Conservation (phyloP, 1,140 invertebrate genomes). For the Caenorhabditis briggsae region DNA sequence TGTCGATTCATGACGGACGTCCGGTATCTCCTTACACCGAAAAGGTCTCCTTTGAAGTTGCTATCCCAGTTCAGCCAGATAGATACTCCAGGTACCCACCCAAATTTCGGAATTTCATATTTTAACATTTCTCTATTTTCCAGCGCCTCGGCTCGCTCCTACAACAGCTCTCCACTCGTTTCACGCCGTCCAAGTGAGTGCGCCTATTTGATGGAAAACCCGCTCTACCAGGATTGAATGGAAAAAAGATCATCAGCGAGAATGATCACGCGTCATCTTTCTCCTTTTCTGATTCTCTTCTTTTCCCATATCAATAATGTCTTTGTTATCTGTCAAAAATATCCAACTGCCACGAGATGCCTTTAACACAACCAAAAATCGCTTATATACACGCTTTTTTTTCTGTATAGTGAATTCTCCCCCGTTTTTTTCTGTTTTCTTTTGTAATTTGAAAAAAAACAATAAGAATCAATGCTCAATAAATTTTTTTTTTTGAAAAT, state of each 20-base stretch:
- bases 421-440: background rate
- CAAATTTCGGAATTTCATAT: background rate
- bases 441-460: background rate
- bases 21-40: constrained; percentile 74
- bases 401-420: constrained; percentile 35
- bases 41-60: constrained; percentile 69
- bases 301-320: constrained; percentile 12
- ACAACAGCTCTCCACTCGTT: constrained; percentile 42
- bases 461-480: background rate
- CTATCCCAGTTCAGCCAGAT: constrained; percentile 50
- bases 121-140: background rate
- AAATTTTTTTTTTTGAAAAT: too few relatives aligned
- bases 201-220: constrained; percentile 60
- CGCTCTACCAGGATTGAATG: constrained; percentile 55
- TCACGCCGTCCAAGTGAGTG: constrained; percentile 54
- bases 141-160: constrained; percentile 53
- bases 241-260: background rate
- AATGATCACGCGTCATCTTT: constrained; percentile 20
- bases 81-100: constrained; percentile 55
- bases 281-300: background rate
- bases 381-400: constrained; percentile 19
- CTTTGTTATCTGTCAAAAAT: constrained; percentile 3
- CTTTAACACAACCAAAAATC: constrained; percentile 33
- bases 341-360: constrained; percentile 9
- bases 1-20: constrained; percentile 78